Conservation (phyloP, 1,140 invertebrate genomes). For the Anastrepha obliqua region DNA sequence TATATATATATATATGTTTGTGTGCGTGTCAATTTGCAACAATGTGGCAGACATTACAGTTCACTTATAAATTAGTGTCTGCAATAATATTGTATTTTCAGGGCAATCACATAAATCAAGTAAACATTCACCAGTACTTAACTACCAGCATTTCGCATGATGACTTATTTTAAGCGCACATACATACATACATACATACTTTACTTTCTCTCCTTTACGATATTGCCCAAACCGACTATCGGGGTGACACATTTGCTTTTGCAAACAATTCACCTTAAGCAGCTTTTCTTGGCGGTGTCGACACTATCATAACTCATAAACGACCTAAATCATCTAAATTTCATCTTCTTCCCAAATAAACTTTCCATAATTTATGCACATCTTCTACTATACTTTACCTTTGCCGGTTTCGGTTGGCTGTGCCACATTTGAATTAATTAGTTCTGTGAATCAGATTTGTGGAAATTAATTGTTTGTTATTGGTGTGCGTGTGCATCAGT, state of each 20-base stretch:
- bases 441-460: constrained; percentile 14
- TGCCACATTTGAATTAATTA: constrained; percentile 9
- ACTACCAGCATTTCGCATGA: neutral
- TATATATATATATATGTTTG: too few relatives aligned
- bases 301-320: constrained; percentile 9
- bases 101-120: neutral
- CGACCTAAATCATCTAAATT: constrained; percentile 3
- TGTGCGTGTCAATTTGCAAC: too few relatives aligned
- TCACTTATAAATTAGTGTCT: constrained; percentile 7
- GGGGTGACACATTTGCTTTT: neutral
- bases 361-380: constrained; percentile 45
- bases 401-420: neutral
- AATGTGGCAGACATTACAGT: neutral
- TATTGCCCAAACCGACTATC: too few relatives aligned
- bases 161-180: neutral
- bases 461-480: constrained; percentile 24
- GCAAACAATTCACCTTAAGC: constrained; percentile 38
- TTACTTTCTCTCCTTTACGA: too few relatives aligned
- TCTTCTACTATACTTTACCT: neutral
- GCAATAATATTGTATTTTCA: neutral
- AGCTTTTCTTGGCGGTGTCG: constrained; percentile 35
- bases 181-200: neutral
- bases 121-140: neutral
- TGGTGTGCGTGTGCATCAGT: neutral
- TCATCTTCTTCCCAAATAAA: neutral